Evolutionary conservation across 2,113 vertebrate species (phyloP).

Genomic region (Dasyprocta punctata): DNA sequence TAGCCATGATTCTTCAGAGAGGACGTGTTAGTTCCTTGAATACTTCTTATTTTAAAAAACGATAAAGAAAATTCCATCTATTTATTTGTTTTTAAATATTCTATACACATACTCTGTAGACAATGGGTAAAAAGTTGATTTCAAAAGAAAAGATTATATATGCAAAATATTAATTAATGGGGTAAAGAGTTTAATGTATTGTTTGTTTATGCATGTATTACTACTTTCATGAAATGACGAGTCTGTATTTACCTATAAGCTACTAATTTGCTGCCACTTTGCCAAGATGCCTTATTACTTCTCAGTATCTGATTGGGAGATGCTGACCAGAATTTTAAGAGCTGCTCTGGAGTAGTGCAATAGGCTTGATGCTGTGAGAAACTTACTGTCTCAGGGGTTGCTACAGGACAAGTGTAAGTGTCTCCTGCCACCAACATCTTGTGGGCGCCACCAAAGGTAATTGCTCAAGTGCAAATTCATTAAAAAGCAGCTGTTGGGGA

Average conservation of each 20-base stretch:
- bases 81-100: constrained; percentile 25
- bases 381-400: constrained; percentile 87
- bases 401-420: constrained; percentile 84
- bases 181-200: constrained; percentile 77
- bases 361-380: constrained; percentile 88
- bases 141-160: not conserved
- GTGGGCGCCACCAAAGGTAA: constrained; percentile 44
- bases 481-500: constrained; percentile 54
- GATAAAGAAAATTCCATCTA: not conserved
- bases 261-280: constrained; percentile 95
- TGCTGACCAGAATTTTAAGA: constrained; percentile 92
- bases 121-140: not conserved
- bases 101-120: not conserved
- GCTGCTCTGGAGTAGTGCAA: constrained; percentile 90
- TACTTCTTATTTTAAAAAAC: not conserved
- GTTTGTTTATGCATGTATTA: constrained; percentile 83
- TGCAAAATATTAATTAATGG: constrained; percentile 60
- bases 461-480: constrained; percentile 57
- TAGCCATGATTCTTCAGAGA: not conserved
- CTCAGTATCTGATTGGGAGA: constrained; percentile 91
- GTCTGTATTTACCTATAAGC: constrained; percentile 93
- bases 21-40: not conserved
- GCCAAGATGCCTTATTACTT: constrained; percentile 90
- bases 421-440: not conserved
- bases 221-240: constrained; percentile 90